These are phyloP conservation scores for Cathartes aura DNA, from an alignment of 2,113 vertebrate species.

Conservation along the genomic window DNA sequence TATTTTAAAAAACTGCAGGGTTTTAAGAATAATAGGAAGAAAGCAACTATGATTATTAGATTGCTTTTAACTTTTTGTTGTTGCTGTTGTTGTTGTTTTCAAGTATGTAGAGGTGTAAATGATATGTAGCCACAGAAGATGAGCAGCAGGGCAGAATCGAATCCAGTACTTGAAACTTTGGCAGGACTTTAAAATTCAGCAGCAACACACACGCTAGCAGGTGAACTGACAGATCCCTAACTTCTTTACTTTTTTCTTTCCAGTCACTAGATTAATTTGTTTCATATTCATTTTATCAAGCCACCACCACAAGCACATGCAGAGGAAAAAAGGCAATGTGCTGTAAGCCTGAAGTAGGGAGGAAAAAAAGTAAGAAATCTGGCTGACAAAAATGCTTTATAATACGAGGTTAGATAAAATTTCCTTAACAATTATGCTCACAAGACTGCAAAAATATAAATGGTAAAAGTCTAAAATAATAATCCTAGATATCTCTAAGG, in stretches of 20 bases:
- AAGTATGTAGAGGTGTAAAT: not conserved
- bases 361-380: not conserved
- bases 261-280: not conserved
- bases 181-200: not conserved
- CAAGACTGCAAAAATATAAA: conserved; percentile 14
- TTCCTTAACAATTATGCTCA: not conserved
- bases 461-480: not conserved
- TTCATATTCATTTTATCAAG: not conserved
- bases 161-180: conserved; percentile 18
- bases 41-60: not conserved
- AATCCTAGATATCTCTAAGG: not conserved
- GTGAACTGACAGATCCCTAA: not conserved
- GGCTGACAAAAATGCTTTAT: not conserved
- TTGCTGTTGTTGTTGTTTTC: not conserved
- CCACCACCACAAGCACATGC: not conserved
- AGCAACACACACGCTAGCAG: not conserved
- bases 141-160: not conserved
- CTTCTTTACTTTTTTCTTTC: not conserved
- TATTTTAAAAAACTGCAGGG: conserved; percentile 7
- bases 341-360: not conserved
- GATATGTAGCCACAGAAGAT: not conserved
- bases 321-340: not conserved
- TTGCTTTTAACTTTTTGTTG: not conserved
- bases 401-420: not conserved
- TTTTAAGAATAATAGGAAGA: conserved; percentile 32